Evolutionary conservation across 2,113 vertebrate genomes (phyloP), one percentile per base, ranked within the genome.

Genomic region (Chlamydotis undulata): DNA sequence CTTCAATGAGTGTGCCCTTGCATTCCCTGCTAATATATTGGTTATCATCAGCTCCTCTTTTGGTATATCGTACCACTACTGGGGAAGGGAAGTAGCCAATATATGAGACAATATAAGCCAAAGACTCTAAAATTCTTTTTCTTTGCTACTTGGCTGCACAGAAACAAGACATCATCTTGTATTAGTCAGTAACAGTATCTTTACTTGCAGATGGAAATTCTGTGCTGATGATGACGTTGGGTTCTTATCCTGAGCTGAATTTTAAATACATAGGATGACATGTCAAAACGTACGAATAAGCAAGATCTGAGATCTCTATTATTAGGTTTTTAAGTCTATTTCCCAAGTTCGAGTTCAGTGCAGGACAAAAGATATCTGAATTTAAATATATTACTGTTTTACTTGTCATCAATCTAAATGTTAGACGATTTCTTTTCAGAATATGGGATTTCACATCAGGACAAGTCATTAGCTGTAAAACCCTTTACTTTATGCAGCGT

Each of bases 381-480:
- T 90, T 94, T 75, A 90, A 95, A 94, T 61, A 78, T 33, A n/a
- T 86, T 60, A 83, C 39, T 35, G 33, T 70, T 94, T 45, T 63
- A 55, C 65, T 70, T 92, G 84, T 80, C 84, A 73, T 50, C 1
- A 2, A 12, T 80, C 49, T 50, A 49, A 78, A 78, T 1, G 8
- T 83, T 73, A 78, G 80, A n/a, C 8, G 0, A 76, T 73, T 84
- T 90, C 28, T 95, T 86, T 74, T 80, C 67, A 43, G 53, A 89
- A 50, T n/a, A 84, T 33, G 67, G 60, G 57, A 18, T 47, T 85
- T 67, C 2, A 8, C 67, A 56, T 90, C 61, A 83, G 59, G 68
- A 78, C 53, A 85, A 95, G 57, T 71, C 50, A 89, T 96, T 95
- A 95, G 23, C 75, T 76, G n/a, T 64, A 90, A 87, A 95, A 22